Evolutionary conservation across 2,113 vertebrate species (phyloP).

Genomic region (Gasterosteus nipponicus): DNA sequence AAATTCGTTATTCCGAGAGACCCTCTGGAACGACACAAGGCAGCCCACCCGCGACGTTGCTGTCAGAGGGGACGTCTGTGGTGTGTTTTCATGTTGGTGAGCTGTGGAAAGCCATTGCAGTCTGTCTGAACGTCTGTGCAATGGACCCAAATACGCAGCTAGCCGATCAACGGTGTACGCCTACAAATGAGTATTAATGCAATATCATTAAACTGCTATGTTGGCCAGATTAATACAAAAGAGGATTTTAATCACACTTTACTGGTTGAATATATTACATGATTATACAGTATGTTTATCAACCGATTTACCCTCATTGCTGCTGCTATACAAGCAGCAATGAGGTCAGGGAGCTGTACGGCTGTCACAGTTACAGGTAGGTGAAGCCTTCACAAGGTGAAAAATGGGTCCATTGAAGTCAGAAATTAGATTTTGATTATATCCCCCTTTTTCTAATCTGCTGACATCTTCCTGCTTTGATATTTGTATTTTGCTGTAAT

Average conservation of each 20-base stretch:
- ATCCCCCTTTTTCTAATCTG: background rate
- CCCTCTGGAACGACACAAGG: slow-evolving; percentile 7
- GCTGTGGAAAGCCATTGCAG: background rate
- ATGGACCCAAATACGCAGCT: background rate
- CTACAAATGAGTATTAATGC: no score
- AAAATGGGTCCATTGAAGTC: slow-evolving; percentile 29
- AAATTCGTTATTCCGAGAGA: slow-evolving; percentile 59
- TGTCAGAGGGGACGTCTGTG: slow-evolving; percentile 29
- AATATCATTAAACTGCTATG: background rate
- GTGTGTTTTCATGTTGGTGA: background rate
- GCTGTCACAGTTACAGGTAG: background rate
- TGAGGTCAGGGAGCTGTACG: background rate
- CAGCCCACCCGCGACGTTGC: background rate
- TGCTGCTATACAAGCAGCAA: background rate
- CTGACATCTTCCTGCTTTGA: background rate
- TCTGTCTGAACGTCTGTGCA: background rate
- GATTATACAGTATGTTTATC: background rate
- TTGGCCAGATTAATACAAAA: background rate
- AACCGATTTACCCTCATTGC: background rate
- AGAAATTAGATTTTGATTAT: slow-evolving; percentile 18
- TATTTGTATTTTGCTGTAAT: background rate
- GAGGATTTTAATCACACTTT: background rate
- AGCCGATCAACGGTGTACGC: background rate
- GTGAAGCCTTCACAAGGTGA: slow-evolving; percentile 17
- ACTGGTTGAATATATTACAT: background rate